phyloP scores from a whole-genome alignment of 2,888 invertebrate species.

The Plebejus anna region DNA sequence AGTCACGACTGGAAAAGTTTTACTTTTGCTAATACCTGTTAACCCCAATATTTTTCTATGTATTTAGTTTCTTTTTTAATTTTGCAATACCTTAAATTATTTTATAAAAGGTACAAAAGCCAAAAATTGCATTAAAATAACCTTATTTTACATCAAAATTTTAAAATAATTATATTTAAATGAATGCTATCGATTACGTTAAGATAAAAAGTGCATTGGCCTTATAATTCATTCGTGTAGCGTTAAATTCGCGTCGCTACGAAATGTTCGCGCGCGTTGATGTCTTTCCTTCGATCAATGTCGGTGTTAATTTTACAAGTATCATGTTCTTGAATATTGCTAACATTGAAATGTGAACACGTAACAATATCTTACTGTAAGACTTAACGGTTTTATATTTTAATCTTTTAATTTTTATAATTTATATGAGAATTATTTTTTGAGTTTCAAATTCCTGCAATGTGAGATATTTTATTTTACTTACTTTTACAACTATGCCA shows the following conservation, averaged over 20 bases:
- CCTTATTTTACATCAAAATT: neutral
- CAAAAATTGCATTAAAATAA: neutral
- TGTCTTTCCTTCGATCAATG: slow-evolving; percentile 41
- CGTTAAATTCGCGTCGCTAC: slow-evolving; percentile 19
- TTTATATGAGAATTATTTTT: no score
- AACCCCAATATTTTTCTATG: neutral
- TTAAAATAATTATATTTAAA: neutral
- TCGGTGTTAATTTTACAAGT: slow-evolving; percentile 1
- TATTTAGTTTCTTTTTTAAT: neutral
- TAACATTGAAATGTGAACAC: slow-evolving; percentile 6
- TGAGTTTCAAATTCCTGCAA: no score
- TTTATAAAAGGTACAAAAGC: neutral
- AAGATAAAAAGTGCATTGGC: neutral
- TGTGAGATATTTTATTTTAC: no score
- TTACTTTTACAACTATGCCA: no score
- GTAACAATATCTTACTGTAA: neutral
- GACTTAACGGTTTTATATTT: neutral
- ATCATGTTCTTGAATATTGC: neutral
- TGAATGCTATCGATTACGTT: neutral
- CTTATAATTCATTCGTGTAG: neutral
- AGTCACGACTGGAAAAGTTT: slow-evolving; percentile 1
- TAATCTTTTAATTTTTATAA: neutral
- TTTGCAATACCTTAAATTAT: neutral
- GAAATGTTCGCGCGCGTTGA: slow-evolving; percentile 41
- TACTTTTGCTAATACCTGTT: neutral